Base-by-base conservation (phyloP, 2,797 vertebrate genomes). In the Poeciliopsis turneri region DNA sequence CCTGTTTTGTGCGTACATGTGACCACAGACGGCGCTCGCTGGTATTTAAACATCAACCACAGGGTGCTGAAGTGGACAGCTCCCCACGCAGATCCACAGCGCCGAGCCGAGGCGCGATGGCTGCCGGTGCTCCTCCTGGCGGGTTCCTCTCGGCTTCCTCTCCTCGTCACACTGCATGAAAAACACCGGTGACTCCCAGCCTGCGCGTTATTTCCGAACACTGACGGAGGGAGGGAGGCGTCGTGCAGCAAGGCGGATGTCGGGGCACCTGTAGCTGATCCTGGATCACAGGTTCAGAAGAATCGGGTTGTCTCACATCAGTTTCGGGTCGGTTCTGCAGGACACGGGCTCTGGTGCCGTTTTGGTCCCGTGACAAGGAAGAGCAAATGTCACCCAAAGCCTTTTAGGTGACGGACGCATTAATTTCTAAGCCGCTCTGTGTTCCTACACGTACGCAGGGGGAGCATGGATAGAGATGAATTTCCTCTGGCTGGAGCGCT, bases 381-480 rank as follows among this genome's bases (percentile, higher is more conserved):
- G 88, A 79, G 79, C 86, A 81, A 89, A 91, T 86, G 86, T 74
- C 80, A 82, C 74, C 73, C 87, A 94, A 95, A 95, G 89, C 94
- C 93, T 89, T 93, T 94, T 93, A 86, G 72, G 68, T 64, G 53
- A 92, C 87, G 80, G 88, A 91, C 86, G 94, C 89, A 91, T 94
- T 94, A 90, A 92, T 92, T 88, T 93, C 85, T 95, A 95, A 94
- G 93, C 93, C 86, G 81, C 89, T 91, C 88, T 81, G 71, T 68
- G 86, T 80, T 80, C 25, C 83, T 85, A 89, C 90, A 80, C 70
- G 82, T 83, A 76, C 84, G 81, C 91, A 87, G 90, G 90, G 88
- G 78, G 90, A 92, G 85, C 87, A 95, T 95, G 94, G 93, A 87
- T 88, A 93, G 94, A 90, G 85, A 95, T 93, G 92, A 92, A 91